Base-by-base conservation (phyloP, 2,797 vertebrate genomes). In the Tauraco hartlaubi region DNA sequence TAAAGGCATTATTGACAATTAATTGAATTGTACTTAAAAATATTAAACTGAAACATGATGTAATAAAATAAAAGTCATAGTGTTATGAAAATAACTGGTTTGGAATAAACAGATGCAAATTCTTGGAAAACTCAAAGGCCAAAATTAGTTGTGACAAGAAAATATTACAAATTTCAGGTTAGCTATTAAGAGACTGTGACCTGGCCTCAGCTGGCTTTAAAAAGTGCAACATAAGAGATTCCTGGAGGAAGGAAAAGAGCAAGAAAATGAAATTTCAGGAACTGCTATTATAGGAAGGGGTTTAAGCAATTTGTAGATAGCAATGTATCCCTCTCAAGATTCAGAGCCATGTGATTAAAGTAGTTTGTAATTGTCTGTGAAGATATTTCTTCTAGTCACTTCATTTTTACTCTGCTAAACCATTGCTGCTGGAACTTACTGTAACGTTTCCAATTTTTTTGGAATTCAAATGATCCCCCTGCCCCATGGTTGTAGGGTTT, bases 401-500 rank as follows among this genome's bases (percentile, higher is more conserved):
- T 90, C 13, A 44, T 43, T 76, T 81, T 44, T 51, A 31, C 55
- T 73, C 61, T 83, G 39, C 54, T 51, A 54, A 63, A 33, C 23
- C 20, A 18, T 37, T 35, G 59, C 35, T 92, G 19, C 29, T 77
- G 66, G 66, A 39, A 19, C 11, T 72, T 43, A 31, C 4, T 46
- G n/a, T 29, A 68, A 49, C 12, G 2, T 23, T 78, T 20, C n/a
- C 55, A 72, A 1, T 68, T 39, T 72, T 85, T 85, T 59, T 21
- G 84, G 37, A 37, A 31, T 54, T 81, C 37, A 75, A 7, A 35
- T 62, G 25, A 31, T 62, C 4, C 6, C 11, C 17, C 7, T 11
- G 6, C 18, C 8, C 37, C 0, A 2, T 28, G 33, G 35, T 15
- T 51, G 31, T 29, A 8, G 5, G 19, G 1, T 3, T 49, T 72